phyloP scores from a whole-genome alignment of 2,888 invertebrate species.

The Caprella mutica region DNA sequence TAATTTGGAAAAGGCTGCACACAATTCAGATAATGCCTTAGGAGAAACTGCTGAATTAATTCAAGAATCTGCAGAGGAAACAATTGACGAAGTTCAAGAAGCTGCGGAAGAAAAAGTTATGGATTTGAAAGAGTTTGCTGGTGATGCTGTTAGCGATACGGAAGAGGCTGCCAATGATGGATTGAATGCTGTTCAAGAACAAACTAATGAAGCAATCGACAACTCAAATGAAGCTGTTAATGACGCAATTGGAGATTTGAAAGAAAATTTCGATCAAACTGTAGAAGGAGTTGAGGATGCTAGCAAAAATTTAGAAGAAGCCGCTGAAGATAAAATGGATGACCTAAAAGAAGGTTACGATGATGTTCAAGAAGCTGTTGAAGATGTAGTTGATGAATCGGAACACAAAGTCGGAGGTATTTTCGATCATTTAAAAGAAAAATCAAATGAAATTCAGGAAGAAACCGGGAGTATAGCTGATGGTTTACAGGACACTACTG shows the following conservation, averaged over 20 bases:
- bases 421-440: background rate
- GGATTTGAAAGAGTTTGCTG: background rate
- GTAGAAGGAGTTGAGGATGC: conserved; percentile 4
- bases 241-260: background rate
- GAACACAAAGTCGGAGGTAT: background rate
- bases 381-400: background rate
- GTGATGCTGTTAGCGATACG: background rate
- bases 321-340: background rate
- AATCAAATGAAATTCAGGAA: background rate
- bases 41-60: background rate
- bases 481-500: background rate
- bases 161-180: background rate
- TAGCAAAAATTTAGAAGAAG: background rate
- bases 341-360: background rate
- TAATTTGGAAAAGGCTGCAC: background rate
- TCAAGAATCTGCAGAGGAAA: background rate
- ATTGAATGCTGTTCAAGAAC: background rate
- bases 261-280: background rate
- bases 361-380: background rate
- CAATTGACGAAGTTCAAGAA: background rate
- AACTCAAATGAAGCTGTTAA: background rate
- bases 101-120: background rate
- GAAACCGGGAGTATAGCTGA: background rate
- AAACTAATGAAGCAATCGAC: background rate
- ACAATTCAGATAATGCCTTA: background rate